Percentiles rank a stretch among this genome's conserved stretches.
Evolutionary conservation across 2,113 vertebrate genomes (phyloP).

Genomic region (Eonycteris spelaea): DNA sequence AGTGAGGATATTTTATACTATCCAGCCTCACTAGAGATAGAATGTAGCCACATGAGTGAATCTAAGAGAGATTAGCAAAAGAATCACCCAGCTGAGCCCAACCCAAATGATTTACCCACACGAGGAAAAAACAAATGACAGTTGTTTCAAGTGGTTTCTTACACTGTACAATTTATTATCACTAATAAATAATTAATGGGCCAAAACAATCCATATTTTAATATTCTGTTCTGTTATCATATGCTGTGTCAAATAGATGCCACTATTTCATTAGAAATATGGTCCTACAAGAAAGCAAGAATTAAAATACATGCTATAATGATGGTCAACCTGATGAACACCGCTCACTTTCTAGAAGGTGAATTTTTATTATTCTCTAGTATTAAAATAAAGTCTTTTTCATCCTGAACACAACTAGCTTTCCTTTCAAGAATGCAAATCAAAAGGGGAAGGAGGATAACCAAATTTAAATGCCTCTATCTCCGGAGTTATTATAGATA

Average conservation of each 20-base stretch:
- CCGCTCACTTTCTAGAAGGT: not conserved
- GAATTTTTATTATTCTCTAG: not conserved
- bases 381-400: conserved; percentile 16
- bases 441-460: not conserved
- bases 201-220: not conserved
- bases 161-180: not conserved
- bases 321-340: not conserved
- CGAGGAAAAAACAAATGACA: not conserved
- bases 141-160: not conserved
- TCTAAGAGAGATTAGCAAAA: not conserved
- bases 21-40: not conserved
- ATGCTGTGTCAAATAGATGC: not conserved
- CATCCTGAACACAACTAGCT: not conserved
- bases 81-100: not conserved
- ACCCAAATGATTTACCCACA: not conserved
- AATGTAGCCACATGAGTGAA: not conserved
- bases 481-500: not conserved
- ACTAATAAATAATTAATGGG: conserved; percentile 25
- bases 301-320: not conserved
- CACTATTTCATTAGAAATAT: not conserved
- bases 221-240: not conserved
- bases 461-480: not conserved
- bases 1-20: not conserved
- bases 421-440: conserved; percentile 7
- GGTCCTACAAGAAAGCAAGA: not conserved